Base-by-base conservation (phyloP, 2,113 vertebrate species). In the Cavia porcellus region DNA sequence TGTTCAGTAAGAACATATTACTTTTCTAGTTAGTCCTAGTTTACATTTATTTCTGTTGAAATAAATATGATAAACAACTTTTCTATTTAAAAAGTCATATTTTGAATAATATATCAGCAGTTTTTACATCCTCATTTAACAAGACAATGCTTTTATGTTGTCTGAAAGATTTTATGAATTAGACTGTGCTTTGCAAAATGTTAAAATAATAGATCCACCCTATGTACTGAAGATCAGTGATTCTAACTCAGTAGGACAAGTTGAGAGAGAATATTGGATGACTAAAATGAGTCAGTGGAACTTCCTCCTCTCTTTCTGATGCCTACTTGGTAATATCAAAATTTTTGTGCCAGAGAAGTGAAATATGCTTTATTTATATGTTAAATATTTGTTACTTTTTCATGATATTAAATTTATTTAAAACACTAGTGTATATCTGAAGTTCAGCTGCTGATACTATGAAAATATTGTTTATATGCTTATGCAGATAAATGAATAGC, bases 241-340 rank as follows among this genome's bases (percentile, higher is more conserved):
- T 96, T 95, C n/a, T 79, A 52, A 95, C 19, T 87, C 47, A 85
- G 15, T 62, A 38, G 50, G 59, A 83, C 5, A 97, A 86, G 64
- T 7, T 85, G 47, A 88, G 17, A 14, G 25, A 72, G 57, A 64
- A 52, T 50, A 30, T 90, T 57, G 4, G 22, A 32, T 30, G 93
- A 24, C 19, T 59, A 61, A 96, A 17, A n/a, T 61, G 59, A 14
- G 14, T 24, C 8, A 84, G 8, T 59, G 45, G 8, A 45, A 20
- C 9, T 50, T 35, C 2, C 45, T 9, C 47, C 14, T 62, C 57
- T 84, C 22, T 50, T 93, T 75, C 86, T 70, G 70, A 45, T 2
- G 45, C 28, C 19, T 15, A 86, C 8, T 24, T 70, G 42, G 14
- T 12, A 90, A 52, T 5, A 47, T 5, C 13, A 52, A 7, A 72